Evolutionary conservation across 2,113 vertebrate species (phyloP), one percentile per base, ranked within the genome.

Genomic region (Plestiodon gilberti): DNA sequence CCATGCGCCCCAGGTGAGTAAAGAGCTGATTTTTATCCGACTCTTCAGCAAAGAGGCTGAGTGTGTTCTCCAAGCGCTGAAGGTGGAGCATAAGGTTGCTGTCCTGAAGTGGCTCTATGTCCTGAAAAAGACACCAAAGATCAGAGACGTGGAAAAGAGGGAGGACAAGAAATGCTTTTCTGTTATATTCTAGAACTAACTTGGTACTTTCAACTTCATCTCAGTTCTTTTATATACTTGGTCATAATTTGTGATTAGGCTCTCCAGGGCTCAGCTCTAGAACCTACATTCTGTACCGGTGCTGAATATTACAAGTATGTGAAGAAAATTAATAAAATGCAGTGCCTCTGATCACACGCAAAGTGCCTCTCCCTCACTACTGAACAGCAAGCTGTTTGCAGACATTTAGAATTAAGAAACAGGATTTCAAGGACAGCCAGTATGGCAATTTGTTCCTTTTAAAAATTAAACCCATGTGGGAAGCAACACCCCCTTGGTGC

Each of bases 1-100:
- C 99, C 98, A 99, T 98, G 87, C 98, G 98, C 67, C 98, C 97
- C 69, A 99, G 97, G 88, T 99, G 98, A 52, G 97, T 96, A 4
- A 99, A 95, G 85, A 99, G 97, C 94, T 99, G 98, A 95, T 97
- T 97, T 38, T 97, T 98, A 95, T 98, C 98, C 1, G 98, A 97
- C 94, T 99, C 99, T 94, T 98, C 98, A 0, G 98, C 96, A 0
- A 98, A 99, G 87, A 98, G 96, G 0, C 98, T 99, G 92, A 99
- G 97, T 0, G 98, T 99, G 90, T 91, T 98, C 95, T 98, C 98
- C 86, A 99, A 95, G 62, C 97, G 97, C 95, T 98, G 98, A 90
- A 99, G 96, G 91, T 99, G 98, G 28, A 97, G 97, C 62, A 97
- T 95, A 70, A 99, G 95, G 93, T 98, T 98, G 76, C 96, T 83